Conservation (phyloP, 1,140 invertebrate species). For the Heliconius congener region DNA sequence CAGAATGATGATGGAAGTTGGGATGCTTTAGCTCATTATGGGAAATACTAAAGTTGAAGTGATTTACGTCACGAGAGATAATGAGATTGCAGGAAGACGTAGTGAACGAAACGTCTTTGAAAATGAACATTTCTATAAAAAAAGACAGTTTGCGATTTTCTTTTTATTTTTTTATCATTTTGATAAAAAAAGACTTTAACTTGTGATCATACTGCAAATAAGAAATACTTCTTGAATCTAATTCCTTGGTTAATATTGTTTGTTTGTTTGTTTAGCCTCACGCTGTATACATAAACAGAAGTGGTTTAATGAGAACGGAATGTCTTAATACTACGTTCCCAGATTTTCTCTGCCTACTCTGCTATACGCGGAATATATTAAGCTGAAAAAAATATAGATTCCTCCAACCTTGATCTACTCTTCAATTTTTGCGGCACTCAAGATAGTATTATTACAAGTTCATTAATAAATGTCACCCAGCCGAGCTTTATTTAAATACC, state of each 20-base stretch:
- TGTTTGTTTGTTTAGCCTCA: too few relatives aligned
- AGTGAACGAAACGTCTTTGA: slow-evolving; percentile 23
- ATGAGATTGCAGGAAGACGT: slow-evolving; percentile 34
- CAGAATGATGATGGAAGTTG: slow-evolving; percentile 16
- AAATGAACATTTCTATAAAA: background rate
- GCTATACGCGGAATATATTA: too few relatives aligned
- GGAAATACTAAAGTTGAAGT: slow-evolving; percentile 30
- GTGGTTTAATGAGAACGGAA: too few relatives aligned
- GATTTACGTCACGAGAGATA: slow-evolving; percentile 36
- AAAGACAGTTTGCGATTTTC: background rate
- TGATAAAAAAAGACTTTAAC: background rate
- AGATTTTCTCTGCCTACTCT: too few relatives aligned
- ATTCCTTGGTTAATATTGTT: background rate
- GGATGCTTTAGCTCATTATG: slow-evolving; percentile 26
- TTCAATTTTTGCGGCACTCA: slow-evolving; percentile 19
- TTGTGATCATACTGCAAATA: background rate
- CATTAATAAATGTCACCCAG: slow-evolving; percentile 14
- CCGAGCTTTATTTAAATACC: slow-evolving; percentile 17
- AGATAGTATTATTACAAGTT: background rate
- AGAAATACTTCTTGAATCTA: background rate
- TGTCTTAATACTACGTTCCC: too few relatives aligned
- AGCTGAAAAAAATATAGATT: background rate
- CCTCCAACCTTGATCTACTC: background rate
- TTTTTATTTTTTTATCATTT: background rate
- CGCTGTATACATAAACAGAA: too few relatives aligned